These are phyloP conservation scores for Rhagoletis pomonella DNA, from an alignment of 1,140 invertebrate species.

Conservation along the genomic window DNA sequence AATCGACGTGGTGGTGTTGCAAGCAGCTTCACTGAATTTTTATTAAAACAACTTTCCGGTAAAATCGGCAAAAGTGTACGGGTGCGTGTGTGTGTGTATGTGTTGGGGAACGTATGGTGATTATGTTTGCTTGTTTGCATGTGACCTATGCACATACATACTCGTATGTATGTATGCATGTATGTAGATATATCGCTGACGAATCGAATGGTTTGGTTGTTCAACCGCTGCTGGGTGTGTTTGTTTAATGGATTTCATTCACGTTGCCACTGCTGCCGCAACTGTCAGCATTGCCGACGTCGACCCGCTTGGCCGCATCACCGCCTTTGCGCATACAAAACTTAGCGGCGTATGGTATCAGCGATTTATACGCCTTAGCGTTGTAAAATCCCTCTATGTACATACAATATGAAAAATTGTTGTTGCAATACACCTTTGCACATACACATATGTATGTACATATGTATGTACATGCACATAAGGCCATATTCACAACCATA, in stretches of 20 bases:
- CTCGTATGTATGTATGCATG: not conserved
- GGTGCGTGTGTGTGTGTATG: not conserved
- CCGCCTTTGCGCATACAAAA: conserved; percentile 43
- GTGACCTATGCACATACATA: not conserved
- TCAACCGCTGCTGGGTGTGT: conserved; percentile 71
- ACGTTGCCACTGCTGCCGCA: conserved; percentile 7
- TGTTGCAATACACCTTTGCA: not conserved
- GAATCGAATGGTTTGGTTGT: conserved; percentile 17
- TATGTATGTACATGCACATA: not conserved
- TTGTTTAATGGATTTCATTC: conserved; percentile 74
- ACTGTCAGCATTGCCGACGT: not conserved
- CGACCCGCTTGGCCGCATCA: conserved; percentile 29
- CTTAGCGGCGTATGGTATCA: conserved; percentile 64
- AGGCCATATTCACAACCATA: no score
- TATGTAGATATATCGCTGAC: not conserved
- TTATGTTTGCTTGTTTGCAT: conserved; percentile 30
- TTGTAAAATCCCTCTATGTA: conserved; percentile 42
- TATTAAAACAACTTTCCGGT: conserved; percentile 34
- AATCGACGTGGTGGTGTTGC: conserved; percentile 34
- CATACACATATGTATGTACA: not conserved
- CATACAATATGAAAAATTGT: conserved; percentile 38
- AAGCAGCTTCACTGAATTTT: conserved; percentile 45
- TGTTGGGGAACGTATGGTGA: conserved; percentile 20
- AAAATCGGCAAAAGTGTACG: conserved; percentile 28
- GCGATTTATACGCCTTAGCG: conserved; percentile 73